phyloP scores from a whole-genome alignment of 1,140 invertebrate genomes.

The Onthophagus taurus region DNA sequence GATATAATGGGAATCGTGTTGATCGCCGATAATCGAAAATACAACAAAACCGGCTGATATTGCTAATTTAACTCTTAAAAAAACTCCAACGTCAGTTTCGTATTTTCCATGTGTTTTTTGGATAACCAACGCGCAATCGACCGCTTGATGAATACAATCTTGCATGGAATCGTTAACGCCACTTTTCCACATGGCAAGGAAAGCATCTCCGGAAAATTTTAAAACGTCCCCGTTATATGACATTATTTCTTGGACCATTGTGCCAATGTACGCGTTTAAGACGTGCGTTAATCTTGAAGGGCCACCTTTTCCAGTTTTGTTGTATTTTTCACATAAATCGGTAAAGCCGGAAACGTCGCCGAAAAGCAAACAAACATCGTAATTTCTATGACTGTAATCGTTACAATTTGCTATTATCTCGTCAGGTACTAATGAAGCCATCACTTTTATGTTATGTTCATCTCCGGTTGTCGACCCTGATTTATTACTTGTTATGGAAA shows the following conservation, averaged over 20 bases:
- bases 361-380: conserved; percentile 49
- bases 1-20: conserved; percentile 44
- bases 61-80: conserved; percentile 51
- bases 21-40: conserved; percentile 48
- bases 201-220: conserved; percentile 58
- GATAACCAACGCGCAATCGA: conserved; percentile 52
- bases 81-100: conserved; percentile 48
- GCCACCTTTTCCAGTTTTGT: conserved; percentile 45
- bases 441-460: conserved; percentile 41
- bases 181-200: conserved; percentile 35
- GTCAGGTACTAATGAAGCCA: conserved; percentile 52
- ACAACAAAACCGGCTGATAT: conserved; percentile 49
- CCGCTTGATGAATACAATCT: conserved; percentile 47
- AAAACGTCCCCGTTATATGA: conserved; percentile 53
- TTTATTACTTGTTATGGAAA: conserved; percentile 3
- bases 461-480: conserved; percentile 5
- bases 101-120: conserved; percentile 52
- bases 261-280: conserved; percentile 54
- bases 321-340: conserved; percentile 52
- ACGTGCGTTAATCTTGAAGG: conserved; percentile 53
- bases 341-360: conserved; percentile 55
- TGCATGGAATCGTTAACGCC: conserved; percentile 42
- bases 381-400: conserved; percentile 42
- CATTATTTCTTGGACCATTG: conserved; percentile 51
- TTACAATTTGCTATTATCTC: conserved; percentile 49